Evolutionary conservation across 1,140 invertebrate species (phyloP).

Genomic region (Hestina assimilis): DNA sequence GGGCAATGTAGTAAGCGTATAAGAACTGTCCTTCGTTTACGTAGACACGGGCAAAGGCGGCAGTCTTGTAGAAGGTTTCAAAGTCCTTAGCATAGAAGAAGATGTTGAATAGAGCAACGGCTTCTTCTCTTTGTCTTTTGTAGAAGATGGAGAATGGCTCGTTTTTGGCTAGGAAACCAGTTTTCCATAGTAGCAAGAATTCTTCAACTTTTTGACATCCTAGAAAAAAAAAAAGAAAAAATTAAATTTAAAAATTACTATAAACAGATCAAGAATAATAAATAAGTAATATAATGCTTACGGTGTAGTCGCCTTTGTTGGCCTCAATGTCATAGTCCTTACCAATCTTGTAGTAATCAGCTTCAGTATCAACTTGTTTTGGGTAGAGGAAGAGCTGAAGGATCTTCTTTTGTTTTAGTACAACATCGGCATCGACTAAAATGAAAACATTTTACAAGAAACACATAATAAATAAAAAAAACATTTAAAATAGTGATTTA

Average conservation of each 20-base stretch:
- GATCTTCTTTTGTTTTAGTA: constrained; percentile 52
- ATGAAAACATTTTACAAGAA: no score
- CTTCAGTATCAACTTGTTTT: constrained; percentile 39
- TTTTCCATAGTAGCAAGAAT: constrained; percentile 74
- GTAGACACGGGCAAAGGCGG: constrained; percentile 79
- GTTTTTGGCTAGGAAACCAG: constrained; percentile 72
- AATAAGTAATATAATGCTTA: constrained; percentile 27
- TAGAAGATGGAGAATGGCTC: constrained; percentile 79
- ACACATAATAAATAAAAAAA: no score
- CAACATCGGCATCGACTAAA: constrained; percentile 38
- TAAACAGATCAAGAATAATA: background rate
- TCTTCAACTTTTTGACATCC: constrained; percentile 78
- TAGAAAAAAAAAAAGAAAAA: background rate
- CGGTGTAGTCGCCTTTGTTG: constrained; percentile 46
- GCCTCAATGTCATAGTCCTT: constrained; percentile 48
- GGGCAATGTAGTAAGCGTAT: constrained; percentile 79
- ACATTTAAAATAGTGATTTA: background rate
- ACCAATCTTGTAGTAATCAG: constrained; percentile 57
- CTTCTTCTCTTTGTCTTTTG: constrained; percentile 76
- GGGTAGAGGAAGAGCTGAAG: constrained; percentile 52
- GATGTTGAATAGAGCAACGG: constrained; percentile 72
- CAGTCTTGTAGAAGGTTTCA: constrained; percentile 81
- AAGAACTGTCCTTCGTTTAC: constrained; percentile 82
- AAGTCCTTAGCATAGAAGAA: constrained; percentile 83
- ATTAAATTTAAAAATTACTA: background rate